Evolutionary conservation across 2,888 invertebrate genomes (phyloP).

Genomic region (Agriopis leucophaearia): DNA sequence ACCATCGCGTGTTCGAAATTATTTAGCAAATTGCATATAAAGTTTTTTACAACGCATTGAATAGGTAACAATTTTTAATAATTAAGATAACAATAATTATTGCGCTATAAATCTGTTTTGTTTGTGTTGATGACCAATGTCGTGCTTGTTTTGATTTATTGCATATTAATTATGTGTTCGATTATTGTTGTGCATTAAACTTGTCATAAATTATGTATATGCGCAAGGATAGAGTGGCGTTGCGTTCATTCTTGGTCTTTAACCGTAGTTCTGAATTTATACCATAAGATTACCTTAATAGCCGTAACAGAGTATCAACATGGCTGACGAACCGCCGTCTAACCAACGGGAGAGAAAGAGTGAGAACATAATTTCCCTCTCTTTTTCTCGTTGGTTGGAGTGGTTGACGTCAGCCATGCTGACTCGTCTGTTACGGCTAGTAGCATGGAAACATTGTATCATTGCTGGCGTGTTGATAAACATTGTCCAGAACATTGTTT

Average conservation of each 20-base stretch:
- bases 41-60: not conserved
- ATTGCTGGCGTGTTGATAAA: not conserved
- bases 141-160: slow-evolving; percentile 3
- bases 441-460: not conserved
- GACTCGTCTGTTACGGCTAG: too few relatives aligned
- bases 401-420: too few relatives aligned
- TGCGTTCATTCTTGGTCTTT: not conserved
- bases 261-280: not conserved
- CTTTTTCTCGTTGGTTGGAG: too few relatives aligned
- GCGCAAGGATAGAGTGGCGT: too few relatives aligned
- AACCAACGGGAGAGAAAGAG: too few relatives aligned
- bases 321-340: too few relatives aligned
- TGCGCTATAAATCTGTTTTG: not conserved
- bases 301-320: not conserved
- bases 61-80: not conserved
- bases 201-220: not conserved
- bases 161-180: not conserved
- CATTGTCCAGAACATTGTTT: too few relatives aligned
- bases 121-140: not conserved
- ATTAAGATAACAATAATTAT: not conserved
- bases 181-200: not conserved
- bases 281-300: not conserved
- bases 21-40: not conserved
- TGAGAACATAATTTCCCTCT: too few relatives aligned
- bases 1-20: not conserved